Conservation (phyloP, 2,797 vertebrate species). For the Xiphophorus birchmanni region DNA sequence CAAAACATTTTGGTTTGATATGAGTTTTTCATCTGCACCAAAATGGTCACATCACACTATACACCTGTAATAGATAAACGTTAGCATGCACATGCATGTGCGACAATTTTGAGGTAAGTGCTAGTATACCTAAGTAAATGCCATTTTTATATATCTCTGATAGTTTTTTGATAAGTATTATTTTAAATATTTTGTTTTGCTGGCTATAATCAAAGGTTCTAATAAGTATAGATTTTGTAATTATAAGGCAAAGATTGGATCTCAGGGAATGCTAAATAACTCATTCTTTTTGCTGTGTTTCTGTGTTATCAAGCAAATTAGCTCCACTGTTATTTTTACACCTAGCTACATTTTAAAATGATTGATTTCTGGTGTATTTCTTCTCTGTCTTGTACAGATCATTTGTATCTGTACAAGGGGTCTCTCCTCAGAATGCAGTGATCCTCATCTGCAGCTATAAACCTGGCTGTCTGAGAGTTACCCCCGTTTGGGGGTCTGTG, state of each 20-base stretch:
- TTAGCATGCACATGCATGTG: neutral
- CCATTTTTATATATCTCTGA: neutral
- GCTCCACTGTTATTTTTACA: neutral
- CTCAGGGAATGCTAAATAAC: neutral
- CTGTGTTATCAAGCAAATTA: neutral
- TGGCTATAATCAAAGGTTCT: neutral
- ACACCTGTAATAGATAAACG: neutral
- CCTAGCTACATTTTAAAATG: neutral
- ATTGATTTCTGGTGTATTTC: neutral
- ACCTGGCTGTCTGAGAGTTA: constrained; percentile 28
- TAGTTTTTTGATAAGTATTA: neutral
- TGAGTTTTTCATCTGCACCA: neutral
- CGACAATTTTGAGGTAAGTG: neutral
- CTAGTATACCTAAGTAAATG: neutral
- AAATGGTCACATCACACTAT: neutral
- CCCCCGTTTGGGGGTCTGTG: constrained; percentile 27
- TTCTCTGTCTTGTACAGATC: neutral
- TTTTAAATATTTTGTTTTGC: neutral
- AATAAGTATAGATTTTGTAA: neutral
- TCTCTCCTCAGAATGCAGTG: neutral
- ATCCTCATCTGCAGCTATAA: constrained; percentile 28
- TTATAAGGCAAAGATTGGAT: constrained; percentile 7
- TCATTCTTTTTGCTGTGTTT: neutral
- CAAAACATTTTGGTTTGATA: neutral
- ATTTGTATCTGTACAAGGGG: neutral